A percentile compares a stretch with the other conserved stretches of the same genome.
phyloP scores from a whole-genome alignment of 1,140 invertebrate species.

The Choristoneura fumiferana region DNA sequence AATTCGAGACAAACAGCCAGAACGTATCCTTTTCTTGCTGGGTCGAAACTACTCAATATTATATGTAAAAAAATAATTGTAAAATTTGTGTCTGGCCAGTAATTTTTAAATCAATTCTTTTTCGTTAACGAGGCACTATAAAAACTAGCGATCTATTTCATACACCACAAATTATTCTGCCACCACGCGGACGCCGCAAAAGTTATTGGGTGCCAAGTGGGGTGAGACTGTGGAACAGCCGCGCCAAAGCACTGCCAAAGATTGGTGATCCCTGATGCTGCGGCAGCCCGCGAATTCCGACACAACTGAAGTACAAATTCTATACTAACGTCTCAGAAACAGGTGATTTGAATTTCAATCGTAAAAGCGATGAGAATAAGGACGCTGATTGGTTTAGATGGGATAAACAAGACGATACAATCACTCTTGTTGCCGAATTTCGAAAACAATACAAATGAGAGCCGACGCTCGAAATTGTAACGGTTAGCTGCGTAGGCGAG shows the following conservation, averaged over 20 bases:
- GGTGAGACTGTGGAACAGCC: conserved; percentile 64
- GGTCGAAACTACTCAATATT: no score
- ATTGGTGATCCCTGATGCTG: conserved; percentile 23
- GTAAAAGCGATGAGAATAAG: no score
- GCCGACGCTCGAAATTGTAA: conserved; percentile 35
- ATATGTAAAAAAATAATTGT: no score
- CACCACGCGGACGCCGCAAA: conserved; percentile 42
- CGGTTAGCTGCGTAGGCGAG: conserved; percentile 28
- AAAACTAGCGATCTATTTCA: conserved; percentile 22
- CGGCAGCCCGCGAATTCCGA: no score
- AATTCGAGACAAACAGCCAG: no score
- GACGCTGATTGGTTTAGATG: no score
- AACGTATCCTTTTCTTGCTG: no score
- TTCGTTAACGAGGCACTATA: conserved; percentile 25
- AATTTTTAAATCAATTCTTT: no score
- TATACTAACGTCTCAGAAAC: no score
- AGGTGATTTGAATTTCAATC: no score
- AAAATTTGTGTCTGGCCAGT: no score
- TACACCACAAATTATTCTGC: conserved; percentile 56
- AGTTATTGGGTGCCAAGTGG: conserved; percentile 70
- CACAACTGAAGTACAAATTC: no score
- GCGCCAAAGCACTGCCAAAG: conserved; percentile 55
- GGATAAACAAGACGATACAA: conserved; percentile 44
- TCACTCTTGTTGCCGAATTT: conserved; percentile 62
- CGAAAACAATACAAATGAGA: conserved; percentile 49